Evolutionary conservation across 2,797 vertebrate species (phyloP).

Genomic region (Microcaecilia unicolor): DNA sequence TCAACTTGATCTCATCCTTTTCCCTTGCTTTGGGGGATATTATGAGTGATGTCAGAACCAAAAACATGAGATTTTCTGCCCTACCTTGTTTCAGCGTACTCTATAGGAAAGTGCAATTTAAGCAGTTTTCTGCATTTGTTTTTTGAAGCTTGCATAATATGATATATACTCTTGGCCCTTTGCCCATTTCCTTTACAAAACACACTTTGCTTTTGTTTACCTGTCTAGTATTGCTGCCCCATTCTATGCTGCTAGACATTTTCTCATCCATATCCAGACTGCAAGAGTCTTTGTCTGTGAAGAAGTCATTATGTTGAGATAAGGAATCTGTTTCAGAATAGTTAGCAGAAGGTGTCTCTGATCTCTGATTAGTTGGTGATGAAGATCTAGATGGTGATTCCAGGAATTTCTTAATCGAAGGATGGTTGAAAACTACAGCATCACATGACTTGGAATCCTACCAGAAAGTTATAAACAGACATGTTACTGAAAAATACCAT

Average conservation of each 20-base stretch:
- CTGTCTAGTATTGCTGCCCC: slow-evolving; percentile 67
- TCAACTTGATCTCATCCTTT: no score
- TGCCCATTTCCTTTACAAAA: no score
- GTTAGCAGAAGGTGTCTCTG: slow-evolving; percentile 81
- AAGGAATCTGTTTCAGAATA: slow-evolving; percentile 89
- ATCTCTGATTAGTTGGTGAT: slow-evolving; percentile 89
- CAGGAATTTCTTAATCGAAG: slow-evolving; percentile 88
- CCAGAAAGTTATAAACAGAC: slow-evolving; percentile 21
- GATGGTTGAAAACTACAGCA: slow-evolving; percentile 83
- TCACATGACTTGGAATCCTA: slow-evolving; percentile 74
- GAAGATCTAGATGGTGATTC: slow-evolving; percentile 92
- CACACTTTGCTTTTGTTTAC: no score
- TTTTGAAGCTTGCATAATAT: no score
- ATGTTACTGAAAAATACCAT: no score
- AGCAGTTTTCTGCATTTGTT: no score
- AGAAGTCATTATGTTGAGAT: slow-evolving; percentile 78
- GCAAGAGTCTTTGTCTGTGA: slow-evolving; percentile 65
- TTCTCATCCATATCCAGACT: slow-evolving; percentile 62
- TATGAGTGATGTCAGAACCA: no score
- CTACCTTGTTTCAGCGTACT: no score
- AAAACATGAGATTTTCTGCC: no score
- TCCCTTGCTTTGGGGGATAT: no score
- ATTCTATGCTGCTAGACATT: slow-evolving; percentile 26
- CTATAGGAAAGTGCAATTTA: no score
- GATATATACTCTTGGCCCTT: no score